Base-by-base conservation (phyloP, 2,113 vertebrate genomes). In the Ictidomys tridecemlineatus region DNA sequence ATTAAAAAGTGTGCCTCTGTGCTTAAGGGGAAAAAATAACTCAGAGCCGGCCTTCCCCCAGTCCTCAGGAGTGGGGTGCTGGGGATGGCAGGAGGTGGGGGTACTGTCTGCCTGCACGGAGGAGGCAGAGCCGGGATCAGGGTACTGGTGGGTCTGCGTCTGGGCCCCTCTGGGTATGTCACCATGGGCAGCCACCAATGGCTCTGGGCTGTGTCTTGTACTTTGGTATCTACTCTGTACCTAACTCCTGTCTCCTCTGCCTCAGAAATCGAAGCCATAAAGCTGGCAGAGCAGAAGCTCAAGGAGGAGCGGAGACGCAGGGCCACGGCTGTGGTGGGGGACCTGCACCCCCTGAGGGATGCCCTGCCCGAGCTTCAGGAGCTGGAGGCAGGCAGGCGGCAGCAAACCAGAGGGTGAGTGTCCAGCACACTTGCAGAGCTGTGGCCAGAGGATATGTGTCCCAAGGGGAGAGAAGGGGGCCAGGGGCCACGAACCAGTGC, bases 231-330 rank as follows among this genome's bases (percentile, higher is more conserved):
- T 56, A 17, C 16, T 42, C 48, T 72, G 32, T 56, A 51, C 11
- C 72, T 93, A 4, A 87, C 39, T n/a, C 10, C 3, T 8, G 17
- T 30, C 34, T 8, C 12, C 86, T 58, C 89, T 74, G 97, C 63
- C 98, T 4, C 97, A 99, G 99, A 99, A 98, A 99, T 99, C 28
- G 99, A 99, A 95, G 98, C 97, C 53, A 99, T 99, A 82, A 99
- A 99, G 95, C 97, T 98, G 77, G 98, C 99, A 0, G 98, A 98
- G 85, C 98, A 99, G 98, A 98, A 98, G 96, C 98, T 98, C 97
- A 98, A 98, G 89, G 99, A 98, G 0, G 98, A 98, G 93, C 99
- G 92, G 0, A 99, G 98, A 85, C 96, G 99, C 83, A 99, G 98
- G 93, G 99, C 99, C 89, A 99, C 98, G 0, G 99, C 98, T 0